These are phyloP conservation scores for Acanthacorydalis orientalis DNA, from an alignment of 2,888 invertebrate genomes.

Conservation along the genomic window DNA sequence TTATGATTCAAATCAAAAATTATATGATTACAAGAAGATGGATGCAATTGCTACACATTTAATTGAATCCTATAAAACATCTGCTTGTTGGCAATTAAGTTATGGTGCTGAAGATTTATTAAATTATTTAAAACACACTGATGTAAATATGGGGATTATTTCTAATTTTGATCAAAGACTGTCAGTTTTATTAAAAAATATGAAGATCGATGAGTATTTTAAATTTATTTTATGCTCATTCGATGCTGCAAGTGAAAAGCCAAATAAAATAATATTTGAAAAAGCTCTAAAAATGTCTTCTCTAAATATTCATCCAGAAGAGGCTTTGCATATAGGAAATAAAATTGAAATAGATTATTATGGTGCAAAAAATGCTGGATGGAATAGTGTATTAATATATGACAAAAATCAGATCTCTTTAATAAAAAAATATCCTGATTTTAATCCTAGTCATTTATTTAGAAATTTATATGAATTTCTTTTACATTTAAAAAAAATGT, in stretches of 20 bases:
- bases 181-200: slow-evolving; percentile 43
- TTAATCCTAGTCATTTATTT: slow-evolving; percentile 26
- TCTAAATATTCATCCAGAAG: slow-evolving; percentile 29
- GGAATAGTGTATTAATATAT: slow-evolving; percentile 46
- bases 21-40: slow-evolving; percentile 25
- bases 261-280: slow-evolving; percentile 53
- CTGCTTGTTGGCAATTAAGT: slow-evolving; percentile 54
- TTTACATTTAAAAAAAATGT: slow-evolving; percentile 16
- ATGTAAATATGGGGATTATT: slow-evolving; percentile 50
- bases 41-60: slow-evolving; percentile 38
- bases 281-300: slow-evolving; percentile 35
- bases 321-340: slow-evolving; percentile 75
- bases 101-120: slow-evolving; percentile 50
- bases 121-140: slow-evolving; percentile 31
- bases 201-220: slow-evolving; percentile 53
- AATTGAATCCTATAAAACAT: slow-evolving; percentile 52
- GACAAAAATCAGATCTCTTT: slow-evolving; percentile 22
- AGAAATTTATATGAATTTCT: slow-evolving; percentile 33
- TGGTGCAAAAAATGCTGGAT: slow-evolving; percentile 57
- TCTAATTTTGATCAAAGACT: slow-evolving; percentile 82
- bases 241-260: slow-evolving; percentile 55
- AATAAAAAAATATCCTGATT: slow-evolving; percentile 24
- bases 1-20: slow-evolving; percentile 27
- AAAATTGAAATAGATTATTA: slow-evolving; percentile 55
- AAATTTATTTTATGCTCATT: slow-evolving; percentile 70